These are phyloP conservation scores for Pedicia rivosa DNA, from an alignment of 2,888 invertebrate species.

Conservation along the genomic window DNA sequence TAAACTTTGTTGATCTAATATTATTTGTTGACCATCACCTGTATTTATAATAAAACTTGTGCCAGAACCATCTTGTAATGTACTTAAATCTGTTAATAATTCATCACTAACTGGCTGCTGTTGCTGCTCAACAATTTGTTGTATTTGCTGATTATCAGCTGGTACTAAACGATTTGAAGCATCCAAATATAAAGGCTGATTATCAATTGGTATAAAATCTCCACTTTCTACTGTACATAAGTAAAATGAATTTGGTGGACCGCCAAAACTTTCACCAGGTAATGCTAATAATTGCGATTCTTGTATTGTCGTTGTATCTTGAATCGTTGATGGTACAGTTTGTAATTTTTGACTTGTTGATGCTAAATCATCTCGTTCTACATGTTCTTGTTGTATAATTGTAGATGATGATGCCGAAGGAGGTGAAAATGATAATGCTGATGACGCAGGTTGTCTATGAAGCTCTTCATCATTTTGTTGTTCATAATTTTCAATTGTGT, in stretches of 20 bases:
- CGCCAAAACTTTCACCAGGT: conserved; percentile 55
- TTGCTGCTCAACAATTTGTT: not conserved
- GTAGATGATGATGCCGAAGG: too few species aligned
- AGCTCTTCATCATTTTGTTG: not conserved
- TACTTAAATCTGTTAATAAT: conserved; percentile 1
- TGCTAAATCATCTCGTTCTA: not conserved
- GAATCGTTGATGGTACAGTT: not conserved
- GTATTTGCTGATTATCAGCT: conserved; percentile 9
- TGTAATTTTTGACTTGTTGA: not conserved
- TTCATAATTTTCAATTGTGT: not conserved
- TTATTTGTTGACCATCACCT: conserved; percentile 31
- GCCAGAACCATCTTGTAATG: conserved; percentile 5
- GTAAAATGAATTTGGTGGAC: conserved; percentile 55
- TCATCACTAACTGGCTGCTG: not conserved
- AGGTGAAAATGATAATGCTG: too few species aligned
- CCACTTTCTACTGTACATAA: conserved; percentile 57
- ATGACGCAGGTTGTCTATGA: too few species aligned
- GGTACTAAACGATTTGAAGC: conserved; percentile 22
- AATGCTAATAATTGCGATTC: conserved; percentile 41
- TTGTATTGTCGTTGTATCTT: not conserved
- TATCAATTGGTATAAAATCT: conserved; percentile 53
- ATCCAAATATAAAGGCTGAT: conserved; percentile 31
- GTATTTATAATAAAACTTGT: conserved; percentile 10
- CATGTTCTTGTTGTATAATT: not conserved
- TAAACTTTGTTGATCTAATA: conserved; percentile 16